Evolutionary conservation across 1,140 invertebrate species (phyloP).

Genomic region (Mycetomoellerius zeteki): DNA sequence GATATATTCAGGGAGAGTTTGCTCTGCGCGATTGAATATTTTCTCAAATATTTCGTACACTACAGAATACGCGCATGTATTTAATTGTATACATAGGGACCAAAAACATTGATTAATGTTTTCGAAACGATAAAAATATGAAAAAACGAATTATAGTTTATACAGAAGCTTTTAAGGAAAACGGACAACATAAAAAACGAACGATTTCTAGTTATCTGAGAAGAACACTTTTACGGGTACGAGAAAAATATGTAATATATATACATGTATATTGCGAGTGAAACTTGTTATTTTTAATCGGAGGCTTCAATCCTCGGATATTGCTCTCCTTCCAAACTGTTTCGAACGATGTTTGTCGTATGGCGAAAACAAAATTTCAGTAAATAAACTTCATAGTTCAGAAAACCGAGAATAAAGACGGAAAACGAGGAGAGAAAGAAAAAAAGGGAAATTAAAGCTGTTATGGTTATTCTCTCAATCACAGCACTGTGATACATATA

Average conservation of each 20-base stretch:
- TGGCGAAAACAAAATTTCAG: conserved; percentile 28
- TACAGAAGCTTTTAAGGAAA: neutral
- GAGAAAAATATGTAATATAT: neutral
- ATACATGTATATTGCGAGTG: neutral
- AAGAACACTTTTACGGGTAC: neutral
- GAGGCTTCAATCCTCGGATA: neutral
- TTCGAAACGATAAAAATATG: conserved; percentile 48
- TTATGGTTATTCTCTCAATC: conserved; percentile 79
- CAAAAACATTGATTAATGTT: conserved; percentile 37
- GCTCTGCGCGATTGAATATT: conserved; percentile 40
- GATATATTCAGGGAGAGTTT: conserved; percentile 56
- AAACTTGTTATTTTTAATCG: conserved; percentile 6
- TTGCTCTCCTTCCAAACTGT: conserved; percentile 11
- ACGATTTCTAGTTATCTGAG: neutral
- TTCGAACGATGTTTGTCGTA: conserved; percentile 22
- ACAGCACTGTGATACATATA: conserved; percentile 82
- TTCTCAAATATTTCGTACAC: conserved; percentile 18
- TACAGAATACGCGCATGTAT: conserved; percentile 12
- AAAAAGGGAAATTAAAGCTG: conserved; percentile 69
- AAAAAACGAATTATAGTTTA: conserved; percentile 9
- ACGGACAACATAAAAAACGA: neutral
- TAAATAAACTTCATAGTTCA: neutral
- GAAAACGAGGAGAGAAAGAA: conserved; percentile 28
- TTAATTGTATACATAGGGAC: conserved; percentile 32
- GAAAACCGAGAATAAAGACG: conserved; percentile 14